These are phyloP conservation scores for Mizuhopecten yessoensis DNA, from an alignment of 1,140 invertebrate species.

Conservation along the genomic window DNA sequence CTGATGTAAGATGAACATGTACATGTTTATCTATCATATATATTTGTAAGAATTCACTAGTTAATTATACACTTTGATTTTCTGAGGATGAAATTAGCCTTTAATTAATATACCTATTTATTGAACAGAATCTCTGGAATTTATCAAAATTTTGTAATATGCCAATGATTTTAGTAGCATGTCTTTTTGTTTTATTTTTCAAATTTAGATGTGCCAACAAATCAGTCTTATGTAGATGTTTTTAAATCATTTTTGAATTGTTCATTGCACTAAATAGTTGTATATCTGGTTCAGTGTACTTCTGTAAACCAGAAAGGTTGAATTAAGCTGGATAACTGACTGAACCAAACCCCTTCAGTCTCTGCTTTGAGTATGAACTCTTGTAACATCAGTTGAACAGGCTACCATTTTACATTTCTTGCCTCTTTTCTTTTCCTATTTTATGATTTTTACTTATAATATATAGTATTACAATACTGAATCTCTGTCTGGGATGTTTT, in stretches of 20 bases:
- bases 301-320: no score
- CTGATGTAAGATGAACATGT: no score
- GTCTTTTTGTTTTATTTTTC: background rate
- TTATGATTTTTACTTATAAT: background rate
- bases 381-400: no score
- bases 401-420: background rate
- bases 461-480: background rate
- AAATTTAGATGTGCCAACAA: slow-evolving; percentile 27
- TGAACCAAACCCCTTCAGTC: no score
- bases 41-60: background rate
- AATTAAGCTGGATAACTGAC: no score
- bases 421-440: background rate
- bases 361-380: no score
- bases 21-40: background rate
- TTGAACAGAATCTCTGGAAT: slow-evolving; percentile 24
- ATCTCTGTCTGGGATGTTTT: background rate
- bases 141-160: background rate
- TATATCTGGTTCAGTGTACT: background rate
- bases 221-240: no score
- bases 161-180: background rate
- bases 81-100: background rate
- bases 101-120: background rate
- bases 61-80: background rate
- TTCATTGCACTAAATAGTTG: background rate
- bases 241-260: background rate